Conservation (phyloP, 2,797 vertebrate genomes). For the Mastacembelus armatus region DNA sequence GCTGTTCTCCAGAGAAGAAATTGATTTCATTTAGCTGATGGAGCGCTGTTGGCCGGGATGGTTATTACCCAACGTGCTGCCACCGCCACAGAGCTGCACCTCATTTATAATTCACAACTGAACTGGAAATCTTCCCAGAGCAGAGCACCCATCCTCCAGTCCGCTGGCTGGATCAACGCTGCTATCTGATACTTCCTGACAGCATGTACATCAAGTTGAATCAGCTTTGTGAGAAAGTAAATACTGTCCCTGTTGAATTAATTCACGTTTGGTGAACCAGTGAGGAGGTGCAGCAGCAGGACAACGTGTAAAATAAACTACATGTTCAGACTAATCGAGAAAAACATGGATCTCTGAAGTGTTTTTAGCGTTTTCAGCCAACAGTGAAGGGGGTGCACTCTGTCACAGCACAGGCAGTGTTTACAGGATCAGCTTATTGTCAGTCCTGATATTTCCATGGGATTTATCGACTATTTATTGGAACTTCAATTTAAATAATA, state of each 20-base stretch:
- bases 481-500: too few species aligned
- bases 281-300: too few species aligned
- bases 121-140: conserved; percentile 47
- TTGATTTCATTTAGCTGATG: conserved; percentile 47
- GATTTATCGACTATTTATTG: neutral
- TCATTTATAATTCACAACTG: conserved; percentile 72
- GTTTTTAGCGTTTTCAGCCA: neutral
- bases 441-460: too few species aligned
- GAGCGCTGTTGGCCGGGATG: conserved; percentile 12
- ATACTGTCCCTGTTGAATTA: too few species aligned
- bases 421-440: too few species aligned
- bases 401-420: too few species aligned
- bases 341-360: too few species aligned
- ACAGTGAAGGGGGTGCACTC: too few species aligned
- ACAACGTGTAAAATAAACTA: too few species aligned
- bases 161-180: conserved; percentile 21
- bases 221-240: neutral
- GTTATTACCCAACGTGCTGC: conserved; percentile 41
- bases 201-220: neutral
- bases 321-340: too few species aligned
- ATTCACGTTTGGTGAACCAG: too few species aligned
- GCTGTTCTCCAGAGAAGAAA: conserved; percentile 13
- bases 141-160: conserved; percentile 17
- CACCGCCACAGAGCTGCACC: conserved; percentile 25
- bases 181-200: conserved; percentile 29